phyloP scores from a whole-genome alignment of 2,888 invertebrate genomes.

The Mythimna albipuncta region DNA sequence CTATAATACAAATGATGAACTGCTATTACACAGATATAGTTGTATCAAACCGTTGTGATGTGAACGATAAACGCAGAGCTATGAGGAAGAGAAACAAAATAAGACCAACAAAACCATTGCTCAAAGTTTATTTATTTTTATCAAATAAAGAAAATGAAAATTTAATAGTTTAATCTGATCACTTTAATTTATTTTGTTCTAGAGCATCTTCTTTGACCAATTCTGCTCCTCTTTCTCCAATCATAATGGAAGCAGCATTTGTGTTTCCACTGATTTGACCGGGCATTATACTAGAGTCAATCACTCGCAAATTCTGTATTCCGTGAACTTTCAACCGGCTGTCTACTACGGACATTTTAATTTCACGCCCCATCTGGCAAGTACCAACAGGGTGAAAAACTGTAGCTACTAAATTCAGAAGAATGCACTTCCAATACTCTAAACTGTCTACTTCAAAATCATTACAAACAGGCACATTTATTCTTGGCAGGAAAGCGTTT shows the following conservation, averaged over 20 bases:
- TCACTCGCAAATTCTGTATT: conserved; percentile 89
- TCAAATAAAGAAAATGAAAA: background rate
- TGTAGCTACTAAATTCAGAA: conserved; percentile 74
- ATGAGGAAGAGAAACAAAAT: background rate
- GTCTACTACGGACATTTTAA: conserved; percentile 85
- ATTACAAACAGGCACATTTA: conserved; percentile 45
- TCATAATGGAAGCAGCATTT: conserved; percentile 91
- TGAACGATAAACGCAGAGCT: background rate
- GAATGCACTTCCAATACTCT: conserved; percentile 46
- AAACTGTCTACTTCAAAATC: conserved; percentile 55
- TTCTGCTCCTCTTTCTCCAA: conserved; percentile 91
- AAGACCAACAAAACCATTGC: background rate
- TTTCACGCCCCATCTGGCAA: conserved; percentile 90
- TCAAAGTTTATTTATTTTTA: background rate
- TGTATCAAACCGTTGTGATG: background rate
- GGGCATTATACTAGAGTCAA: conserved; percentile 92
- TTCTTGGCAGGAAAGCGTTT: conserved; percentile 43
- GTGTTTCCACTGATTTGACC: conserved; percentile 89
- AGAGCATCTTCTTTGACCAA: conserved; percentile 80
- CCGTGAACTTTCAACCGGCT: conserved; percentile 82
- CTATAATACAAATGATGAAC: too few relatives aligned
- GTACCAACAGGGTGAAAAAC: conserved; percentile 91
- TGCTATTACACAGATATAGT: too few relatives aligned
- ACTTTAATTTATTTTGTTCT: background rate
- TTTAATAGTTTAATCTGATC: background rate